Conservation (phyloP, 2,113 vertebrate species). For the Drymodes brunneopygia region DNA sequence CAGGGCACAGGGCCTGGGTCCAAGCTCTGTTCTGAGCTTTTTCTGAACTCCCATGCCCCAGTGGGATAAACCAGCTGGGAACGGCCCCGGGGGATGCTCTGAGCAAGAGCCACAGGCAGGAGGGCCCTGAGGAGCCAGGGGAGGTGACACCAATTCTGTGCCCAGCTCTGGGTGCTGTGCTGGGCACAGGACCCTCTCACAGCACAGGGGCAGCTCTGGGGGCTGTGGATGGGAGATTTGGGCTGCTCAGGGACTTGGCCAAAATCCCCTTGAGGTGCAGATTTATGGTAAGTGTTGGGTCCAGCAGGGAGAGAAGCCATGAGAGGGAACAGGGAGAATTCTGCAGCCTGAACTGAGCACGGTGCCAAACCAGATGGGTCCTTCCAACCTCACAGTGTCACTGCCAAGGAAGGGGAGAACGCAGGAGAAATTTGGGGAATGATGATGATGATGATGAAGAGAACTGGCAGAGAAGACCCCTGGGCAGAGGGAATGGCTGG, state of each 20-base stretch:
- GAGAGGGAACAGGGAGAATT: background rate
- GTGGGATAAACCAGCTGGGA: background rate
- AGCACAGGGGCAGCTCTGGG: background rate
- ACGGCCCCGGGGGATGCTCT: background rate
- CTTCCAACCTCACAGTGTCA: background rate
- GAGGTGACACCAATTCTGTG: background rate
- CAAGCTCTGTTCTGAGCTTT: background rate
- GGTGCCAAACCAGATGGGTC: too few species aligned
- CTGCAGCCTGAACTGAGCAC: background rate
- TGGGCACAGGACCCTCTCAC: rapidly evolving
- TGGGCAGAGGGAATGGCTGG: background rate
- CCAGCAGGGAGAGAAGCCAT: background rate
- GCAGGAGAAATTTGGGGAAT: background rate
- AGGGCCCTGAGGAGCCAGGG: background rate
- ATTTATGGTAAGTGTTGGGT: background rate
- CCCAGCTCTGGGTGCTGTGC: background rate
- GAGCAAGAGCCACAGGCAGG: background rate
- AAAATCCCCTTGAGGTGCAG: background rate
- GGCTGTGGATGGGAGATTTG: background rate
- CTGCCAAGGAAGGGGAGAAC: background rate
- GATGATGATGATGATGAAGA: background rate
- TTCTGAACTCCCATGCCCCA: background rate
- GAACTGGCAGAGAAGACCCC: background rate
- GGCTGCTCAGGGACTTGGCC: background rate
- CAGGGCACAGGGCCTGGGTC: background rate